A percentile compares a stretch with the other conserved stretches of the same genome.
Evolutionary conservation across 2,888 invertebrate species (phyloP).

Genomic region (Dorcus hopei): DNA sequence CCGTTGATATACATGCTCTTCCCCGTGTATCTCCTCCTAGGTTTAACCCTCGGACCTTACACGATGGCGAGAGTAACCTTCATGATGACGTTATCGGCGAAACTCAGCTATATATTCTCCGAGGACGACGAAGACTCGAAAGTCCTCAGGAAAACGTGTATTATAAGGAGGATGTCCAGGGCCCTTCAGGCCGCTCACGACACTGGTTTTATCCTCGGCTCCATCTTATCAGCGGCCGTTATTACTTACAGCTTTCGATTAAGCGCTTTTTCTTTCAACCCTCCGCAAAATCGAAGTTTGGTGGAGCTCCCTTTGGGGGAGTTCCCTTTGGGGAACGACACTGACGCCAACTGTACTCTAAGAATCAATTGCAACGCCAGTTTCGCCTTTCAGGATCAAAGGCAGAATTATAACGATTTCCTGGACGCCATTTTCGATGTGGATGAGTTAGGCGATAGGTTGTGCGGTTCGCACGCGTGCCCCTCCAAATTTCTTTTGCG

Average conservation of each 20-base stretch:
- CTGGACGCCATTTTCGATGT: constrained; percentile 54
- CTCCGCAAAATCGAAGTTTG: neutral
- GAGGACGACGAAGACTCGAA: constrained; percentile 48
- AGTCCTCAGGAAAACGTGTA: constrained; percentile 38
- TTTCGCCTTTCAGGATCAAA: neutral
- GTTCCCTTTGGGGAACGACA: too few species aligned
- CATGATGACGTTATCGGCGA: constrained; percentile 49
- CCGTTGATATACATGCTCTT: constrained; percentile 54
- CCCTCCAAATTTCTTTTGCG: constrained; percentile 39
- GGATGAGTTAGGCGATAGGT: constrained; percentile 54
- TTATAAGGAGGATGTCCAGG: constrained; percentile 53
- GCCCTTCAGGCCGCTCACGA: constrained; percentile 58
- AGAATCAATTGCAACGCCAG: neutral
- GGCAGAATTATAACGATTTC: constrained; percentile 24
- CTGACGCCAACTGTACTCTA: neutral
- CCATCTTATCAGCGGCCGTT: constrained; percentile 51
- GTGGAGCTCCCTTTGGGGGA: too few species aligned
- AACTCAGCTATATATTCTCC: constrained; percentile 47
- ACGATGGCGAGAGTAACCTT: constrained; percentile 43
- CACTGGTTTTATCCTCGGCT: constrained; percentile 57
- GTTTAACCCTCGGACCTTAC: constrained; percentile 54
- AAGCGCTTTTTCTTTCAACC: neutral
- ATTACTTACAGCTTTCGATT: constrained; percentile 37
- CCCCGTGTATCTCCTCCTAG: constrained; percentile 56
- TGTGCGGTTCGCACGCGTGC: constrained; percentile 60